Evolutionary conservation across 92 coral and sea anemone species (phyloP), one percentile per base, ranked within the genome.

Genomic region (Palythoa grandiflora): DNA sequence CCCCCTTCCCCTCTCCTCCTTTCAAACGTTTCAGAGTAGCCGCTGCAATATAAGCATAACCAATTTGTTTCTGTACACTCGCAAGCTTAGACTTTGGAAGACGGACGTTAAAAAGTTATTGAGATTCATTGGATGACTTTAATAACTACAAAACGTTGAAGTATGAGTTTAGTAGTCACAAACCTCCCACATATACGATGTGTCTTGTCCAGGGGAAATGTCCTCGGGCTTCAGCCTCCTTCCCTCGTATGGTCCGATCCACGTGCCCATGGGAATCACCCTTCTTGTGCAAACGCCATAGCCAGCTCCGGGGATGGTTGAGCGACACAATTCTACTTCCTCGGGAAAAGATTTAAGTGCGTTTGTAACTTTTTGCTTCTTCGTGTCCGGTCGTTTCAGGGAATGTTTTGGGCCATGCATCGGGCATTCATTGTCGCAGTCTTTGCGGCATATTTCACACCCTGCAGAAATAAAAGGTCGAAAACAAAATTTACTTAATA

Each of bases 191-290:
- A 97, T 93, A 87, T 97, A 97, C 38, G 95, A 92, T 0, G 99
- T 96, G 78, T 97, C 98, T 38, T 89, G 89, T 5, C 94, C 91
- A 54, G 87, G 93, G 84, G 93, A 85, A 53, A 96, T 86, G 11
- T 97, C 99, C 57, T 97, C 98, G 73, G 92, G 83, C 77, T 91
- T 91, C 19, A 94, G 89, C 57, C 93, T 94, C 53, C 89, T 91
- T 21, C 99, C 99, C 78, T 97, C 99, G 89, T 97, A 97, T 59
- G 99, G 99, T 10, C 99, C 99, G 53, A 97, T 97, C 99, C 99
- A 97, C 8, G 99, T 97, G 19, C 99, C 99, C 66, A 97, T 81
- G 16, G 99, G 99, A 87, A 97, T 96, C 60, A 91, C 95, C 74
- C 93, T 96, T 91, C 92, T 97, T 9, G 99, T 98, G 83, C 97